phyloP scores from a whole-genome alignment of 1,140 invertebrate species.

The Leptinotarsa lineolata region DNA sequence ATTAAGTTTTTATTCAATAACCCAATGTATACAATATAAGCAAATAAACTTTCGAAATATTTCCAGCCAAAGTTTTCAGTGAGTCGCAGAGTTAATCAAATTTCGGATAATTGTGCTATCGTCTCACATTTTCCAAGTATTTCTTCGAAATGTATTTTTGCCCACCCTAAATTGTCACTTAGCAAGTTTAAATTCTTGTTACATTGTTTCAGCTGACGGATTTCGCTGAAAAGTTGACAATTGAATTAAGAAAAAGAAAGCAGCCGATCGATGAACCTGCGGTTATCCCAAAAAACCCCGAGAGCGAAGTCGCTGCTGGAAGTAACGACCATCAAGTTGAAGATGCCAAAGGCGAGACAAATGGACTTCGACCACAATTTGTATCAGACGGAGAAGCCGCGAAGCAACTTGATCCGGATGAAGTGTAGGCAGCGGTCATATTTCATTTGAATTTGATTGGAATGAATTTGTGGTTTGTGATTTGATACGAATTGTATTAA shows the following conservation, averaged over 20 bases:
- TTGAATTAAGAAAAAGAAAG: not conserved
- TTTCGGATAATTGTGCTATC: no score
- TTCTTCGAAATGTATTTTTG: no score
- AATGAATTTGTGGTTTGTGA: no score
- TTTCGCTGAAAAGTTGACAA: not conserved
- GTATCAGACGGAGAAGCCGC: not conserved
- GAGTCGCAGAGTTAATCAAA: no score
- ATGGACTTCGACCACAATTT: not conserved
- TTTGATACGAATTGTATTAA: no score
- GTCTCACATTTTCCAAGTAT: no score
- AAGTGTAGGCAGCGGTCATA: slow-evolving; percentile 6
- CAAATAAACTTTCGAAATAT: no score
- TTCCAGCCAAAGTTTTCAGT: no score
- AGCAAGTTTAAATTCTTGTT: no score
- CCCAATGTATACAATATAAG: no score
- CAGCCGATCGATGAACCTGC: not conserved
- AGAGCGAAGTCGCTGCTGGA: not conserved
- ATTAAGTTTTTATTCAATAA: no score
- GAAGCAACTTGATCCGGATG: slow-evolving; percentile 15
- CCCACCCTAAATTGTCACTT: not conserved
- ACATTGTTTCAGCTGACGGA: slow-evolving; percentile 6
- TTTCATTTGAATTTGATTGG: not conserved
- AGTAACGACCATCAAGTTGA: not conserved
- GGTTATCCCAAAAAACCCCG: not conserved
- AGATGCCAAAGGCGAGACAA: not conserved